These are phyloP conservation scores for Automeris io DNA, from an alignment of 2,888 invertebrate species.

Conservation along the genomic window DNA sequence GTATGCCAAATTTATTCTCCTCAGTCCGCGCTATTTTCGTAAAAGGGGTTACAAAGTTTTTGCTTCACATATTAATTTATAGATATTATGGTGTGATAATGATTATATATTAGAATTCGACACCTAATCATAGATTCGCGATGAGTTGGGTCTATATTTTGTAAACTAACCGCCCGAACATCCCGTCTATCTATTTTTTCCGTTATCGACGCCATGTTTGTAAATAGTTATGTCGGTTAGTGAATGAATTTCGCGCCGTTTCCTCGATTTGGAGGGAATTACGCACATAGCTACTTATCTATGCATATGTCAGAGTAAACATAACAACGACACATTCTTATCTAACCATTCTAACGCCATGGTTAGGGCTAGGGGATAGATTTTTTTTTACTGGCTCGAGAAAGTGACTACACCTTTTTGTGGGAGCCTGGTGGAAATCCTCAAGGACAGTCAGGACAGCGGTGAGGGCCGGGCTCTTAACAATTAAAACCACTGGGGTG, in stretches of 20 bases:
- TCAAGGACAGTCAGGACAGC: too few relatives aligned
- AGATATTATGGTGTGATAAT: neutral
- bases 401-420: too few relatives aligned
- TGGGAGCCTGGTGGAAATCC: too few relatives aligned
- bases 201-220: constrained; percentile 61
- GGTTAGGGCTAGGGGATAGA: too few relatives aligned
- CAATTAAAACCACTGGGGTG: too few relatives aligned
- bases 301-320: neutral
- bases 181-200: constrained; percentile 73
- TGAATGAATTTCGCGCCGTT: constrained; percentile 71
- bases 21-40: too few relatives aligned
- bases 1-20: too few relatives aligned
- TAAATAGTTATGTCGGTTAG: constrained; percentile 56
- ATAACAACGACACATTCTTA: too few relatives aligned
- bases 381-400: too few relatives aligned
- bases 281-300: constrained; percentile 11
- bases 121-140: neutral
- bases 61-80: neutral
- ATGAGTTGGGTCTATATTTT: constrained; percentile 50
- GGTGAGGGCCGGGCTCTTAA: too few relatives aligned
- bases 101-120: neutral
- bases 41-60: too few relatives aligned
- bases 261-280: constrained; percentile 61
- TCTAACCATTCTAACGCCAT: too few relatives aligned
- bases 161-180: constrained; percentile 59